These are phyloP conservation scores for Eupithecia exiguata DNA, from an alignment of 2,888 invertebrate species.

Conservation along the genomic window DNA sequence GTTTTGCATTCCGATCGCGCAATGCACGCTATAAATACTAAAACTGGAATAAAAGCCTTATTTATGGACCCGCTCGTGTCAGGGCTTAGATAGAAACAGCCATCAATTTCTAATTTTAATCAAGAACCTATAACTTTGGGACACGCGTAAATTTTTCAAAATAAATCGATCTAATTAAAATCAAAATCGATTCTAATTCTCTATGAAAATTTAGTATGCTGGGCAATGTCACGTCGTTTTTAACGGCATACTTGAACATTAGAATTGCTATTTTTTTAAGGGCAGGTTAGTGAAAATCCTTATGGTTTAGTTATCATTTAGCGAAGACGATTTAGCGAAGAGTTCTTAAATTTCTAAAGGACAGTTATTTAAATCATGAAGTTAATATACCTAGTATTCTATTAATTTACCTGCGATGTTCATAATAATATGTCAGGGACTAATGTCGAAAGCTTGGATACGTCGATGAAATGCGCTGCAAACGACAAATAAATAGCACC, in stretches of 20 bases:
- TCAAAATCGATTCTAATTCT: not conserved
- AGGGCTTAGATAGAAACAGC: conserved; percentile 1
- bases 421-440: conserved; percentile 19
- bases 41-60: conserved; percentile 12
- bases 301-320: not conserved
- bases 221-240: not conserved
- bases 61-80: not conserved
- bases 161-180: not conserved
- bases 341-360: not conserved
- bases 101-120: not conserved
- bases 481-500: conserved; percentile 75
- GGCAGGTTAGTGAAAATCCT: not conserved
- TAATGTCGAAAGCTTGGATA: conserved; percentile 45
- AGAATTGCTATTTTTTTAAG: not conserved
- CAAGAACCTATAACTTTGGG: not conserved
- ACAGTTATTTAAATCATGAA: not conserved
- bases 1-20: conserved; percentile 34
- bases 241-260: not conserved
- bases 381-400: not conserved
- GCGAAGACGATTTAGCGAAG: too few species aligned
- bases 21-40: conserved; percentile 26
- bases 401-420: conserved; percentile 6
- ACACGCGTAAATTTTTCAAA: not conserved
- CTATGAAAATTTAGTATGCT: not conserved
- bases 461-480: conserved; percentile 52